Base-by-base conservation (phyloP, 2,797 vertebrate species). In the Hoplostethus mediterraneus region DNA sequence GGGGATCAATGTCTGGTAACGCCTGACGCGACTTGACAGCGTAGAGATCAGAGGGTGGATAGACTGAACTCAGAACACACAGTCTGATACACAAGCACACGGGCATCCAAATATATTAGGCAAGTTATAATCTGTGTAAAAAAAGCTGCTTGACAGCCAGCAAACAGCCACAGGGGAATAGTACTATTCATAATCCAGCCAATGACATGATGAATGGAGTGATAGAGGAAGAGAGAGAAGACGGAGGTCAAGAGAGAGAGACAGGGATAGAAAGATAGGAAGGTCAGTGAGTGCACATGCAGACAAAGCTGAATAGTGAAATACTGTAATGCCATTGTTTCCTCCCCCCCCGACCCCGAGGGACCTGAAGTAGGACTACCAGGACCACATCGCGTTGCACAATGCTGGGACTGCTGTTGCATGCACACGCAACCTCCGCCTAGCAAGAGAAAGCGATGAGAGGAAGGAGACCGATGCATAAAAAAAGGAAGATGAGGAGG, bases 101-200 rank as follows among this genome's bases (percentile, higher is more conserved):
- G 49, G 12, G 25, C 54, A 62, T 71, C 68, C 52, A 72, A 65
- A 83, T 38, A 74, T 58, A 84, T 81, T 33, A 71, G 65, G 67
- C 49, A 47, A 67, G 80, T 66, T 42, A 63, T 87, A 82, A 89
- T 88, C 69, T 62, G 61, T 62, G 67, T 54, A 21, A 21, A 21
- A 21, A 21, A 84, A 85, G 71, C 70, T 62, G 74, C 71, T 75
- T 49, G 77, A 88, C 75, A 81, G 57, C 67, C 28, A 1, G 3
- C 78, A 85, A 85, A 85, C 81, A 84, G 80, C 82, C 51, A 0
- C 54, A 66, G 74, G 83, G 68, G 21, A 21, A 62, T 67, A 65
- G 76, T 70, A 71, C 85, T 84, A 83, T 70, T 85, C 82, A 79
- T 84, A 87, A 89, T 84, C 81, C 64, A 51, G 31, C 73, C 66